phyloP scores from a whole-genome alignment of 1,140 invertebrate genomes.

The Drosophila takahashii region DNA sequence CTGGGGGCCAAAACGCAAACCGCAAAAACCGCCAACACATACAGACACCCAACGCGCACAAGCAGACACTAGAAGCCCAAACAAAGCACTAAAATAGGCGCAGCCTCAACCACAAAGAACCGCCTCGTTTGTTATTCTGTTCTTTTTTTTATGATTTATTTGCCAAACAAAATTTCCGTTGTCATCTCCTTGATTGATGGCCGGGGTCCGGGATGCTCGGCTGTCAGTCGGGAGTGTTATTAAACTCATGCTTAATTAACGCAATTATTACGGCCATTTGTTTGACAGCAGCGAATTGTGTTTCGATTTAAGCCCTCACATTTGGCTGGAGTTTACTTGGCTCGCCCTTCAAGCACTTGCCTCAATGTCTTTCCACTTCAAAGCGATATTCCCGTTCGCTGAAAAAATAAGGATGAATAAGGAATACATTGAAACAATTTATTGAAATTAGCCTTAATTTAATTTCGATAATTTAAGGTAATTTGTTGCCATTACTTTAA shows the following conservation, averaged over 20 bases:
- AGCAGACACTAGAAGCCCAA: slow-evolving; percentile 12
- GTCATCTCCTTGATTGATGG: slow-evolving; percentile 72
- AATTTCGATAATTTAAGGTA: neutral
- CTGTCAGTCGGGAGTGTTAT: slow-evolving; percentile 44
- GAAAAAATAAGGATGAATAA: neutral
- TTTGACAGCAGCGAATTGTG: slow-evolving; percentile 35
- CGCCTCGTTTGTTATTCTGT: slow-evolving; percentile 47
- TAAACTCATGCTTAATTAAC: slow-evolving; percentile 68
- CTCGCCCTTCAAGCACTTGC: neutral
- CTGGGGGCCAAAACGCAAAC: slow-evolving; percentile 63
- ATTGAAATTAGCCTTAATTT: neutral
- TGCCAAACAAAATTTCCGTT: slow-evolving; percentile 44
- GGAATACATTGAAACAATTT: neutral
- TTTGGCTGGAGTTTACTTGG: slow-evolving; percentile 2
- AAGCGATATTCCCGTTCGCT: slow-evolving; percentile 53
- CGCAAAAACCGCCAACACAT: slow-evolving; percentile 72
- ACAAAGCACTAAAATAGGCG: slow-evolving; percentile 44
- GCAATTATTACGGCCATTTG: slow-evolving; percentile 71
- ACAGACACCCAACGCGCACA: slow-evolving; percentile 43
- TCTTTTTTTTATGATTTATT: slow-evolving; percentile 75
- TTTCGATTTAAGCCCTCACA: slow-evolving; percentile 24
- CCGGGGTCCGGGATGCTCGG: slow-evolving; percentile 21
- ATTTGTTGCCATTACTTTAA: no score
- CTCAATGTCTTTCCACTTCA: slow-evolving; percentile 50
- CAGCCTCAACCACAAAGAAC: slow-evolving; percentile 45